A percentile compares a stretch with the other conserved stretches of the same genome.
Evolutionary conservation across 2,797 vertebrate species (phyloP).

Genomic region (Vespertilio murinus): DNA sequence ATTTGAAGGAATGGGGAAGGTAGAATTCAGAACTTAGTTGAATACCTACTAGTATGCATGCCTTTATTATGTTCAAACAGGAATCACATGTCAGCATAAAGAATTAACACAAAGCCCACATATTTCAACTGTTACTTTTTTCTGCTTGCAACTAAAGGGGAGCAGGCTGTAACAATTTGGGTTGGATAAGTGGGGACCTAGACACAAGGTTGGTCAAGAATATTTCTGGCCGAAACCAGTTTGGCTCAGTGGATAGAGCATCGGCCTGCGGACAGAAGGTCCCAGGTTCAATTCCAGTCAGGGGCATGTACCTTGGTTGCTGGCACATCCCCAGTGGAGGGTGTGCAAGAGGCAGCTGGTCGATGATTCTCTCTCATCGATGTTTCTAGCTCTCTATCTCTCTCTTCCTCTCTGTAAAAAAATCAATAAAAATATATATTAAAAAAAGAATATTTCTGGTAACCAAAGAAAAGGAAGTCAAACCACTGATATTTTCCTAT

Average conservation of each 20-base stretch:
- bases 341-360: too few species aligned
- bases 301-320: too few species aligned
- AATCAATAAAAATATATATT: too few species aligned
- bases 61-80: neutral
- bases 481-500: neutral
- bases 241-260: too few species aligned
- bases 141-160: neutral
- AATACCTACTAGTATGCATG: neutral
- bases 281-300: too few species aligned
- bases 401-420: too few species aligned
- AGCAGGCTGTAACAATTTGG: neutral
- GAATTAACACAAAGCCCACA: neutral
- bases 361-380: too few species aligned
- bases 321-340: too few species aligned
- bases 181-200: neutral
- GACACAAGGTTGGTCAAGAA: neutral
- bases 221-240: too few species aligned
- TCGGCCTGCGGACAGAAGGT: too few species aligned
- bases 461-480: neutral
- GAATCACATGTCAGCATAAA: neutral
- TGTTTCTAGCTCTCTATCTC: too few species aligned
- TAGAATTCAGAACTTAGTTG: neutral
- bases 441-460: conserved; percentile 33
- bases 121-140: neutral
- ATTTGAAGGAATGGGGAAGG: neutral